Conservation (phyloP, 1,140 invertebrate species). For the Heliconius congener region DNA sequence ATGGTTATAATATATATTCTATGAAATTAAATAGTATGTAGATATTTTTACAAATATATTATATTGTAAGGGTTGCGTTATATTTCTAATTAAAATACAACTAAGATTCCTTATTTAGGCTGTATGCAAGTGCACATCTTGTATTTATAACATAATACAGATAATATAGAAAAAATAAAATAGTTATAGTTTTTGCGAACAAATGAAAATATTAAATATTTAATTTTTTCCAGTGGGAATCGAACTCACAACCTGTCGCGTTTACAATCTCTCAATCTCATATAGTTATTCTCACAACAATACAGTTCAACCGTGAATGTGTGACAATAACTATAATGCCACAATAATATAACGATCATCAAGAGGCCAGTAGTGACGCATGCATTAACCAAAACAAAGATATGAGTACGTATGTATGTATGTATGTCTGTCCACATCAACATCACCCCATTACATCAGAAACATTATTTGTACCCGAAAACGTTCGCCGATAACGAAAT, state of each 20-base stretch:
- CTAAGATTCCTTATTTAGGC: neutral
- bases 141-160: neutral
- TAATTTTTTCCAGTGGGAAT: no score
- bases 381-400: constrained; percentile 17
- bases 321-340: neutral
- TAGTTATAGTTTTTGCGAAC: no score
- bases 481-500: constrained; percentile 4
- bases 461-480: constrained; percentile 29
- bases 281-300: neutral
- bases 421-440: neutral
- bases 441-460: constrained; percentile 31
- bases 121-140: neutral
- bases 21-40: no score
- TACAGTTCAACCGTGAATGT: neutral
- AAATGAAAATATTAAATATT: no score
- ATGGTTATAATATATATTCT: no score
- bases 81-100: neutral
- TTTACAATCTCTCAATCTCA: no score
- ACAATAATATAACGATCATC: constrained; percentile 9
- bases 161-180: neutral
- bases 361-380: constrained; percentile 35
- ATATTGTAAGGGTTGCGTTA: neutral
- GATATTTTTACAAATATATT: neutral
- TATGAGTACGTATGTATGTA: neutral
- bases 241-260: no score